Base-by-base conservation (phyloP, 2,113 vertebrate species). In the Xiphophorus couchianus region DNA sequence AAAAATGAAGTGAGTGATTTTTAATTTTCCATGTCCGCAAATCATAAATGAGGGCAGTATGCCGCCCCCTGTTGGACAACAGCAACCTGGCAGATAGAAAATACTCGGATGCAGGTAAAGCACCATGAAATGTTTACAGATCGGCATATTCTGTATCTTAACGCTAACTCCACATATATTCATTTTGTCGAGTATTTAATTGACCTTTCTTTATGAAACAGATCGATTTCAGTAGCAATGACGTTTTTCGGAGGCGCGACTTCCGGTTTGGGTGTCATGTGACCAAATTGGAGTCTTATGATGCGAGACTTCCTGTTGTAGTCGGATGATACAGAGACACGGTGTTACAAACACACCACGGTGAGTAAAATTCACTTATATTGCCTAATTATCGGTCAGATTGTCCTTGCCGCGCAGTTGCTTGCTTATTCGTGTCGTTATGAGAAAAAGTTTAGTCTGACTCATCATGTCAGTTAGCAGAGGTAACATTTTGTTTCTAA, bases 211-310 rank as follows among this genome's bases (percentile, higher is more conserved):
- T 58, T 58, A 9, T 8, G 9, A n/a, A 25, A 58, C 51, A 2
- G 2, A 54, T 17, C 14, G 5, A 19, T 6, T 19, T 19, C 4
- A 58, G 10, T 58, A 58, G 6, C 51, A 58, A 58, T n/a, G 51
- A 58, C 51, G 22, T 58, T 2, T n/a, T 58, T 58, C 25, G 4
- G 10, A 64, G 84, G 90, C 86, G 83, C 73, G 8, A 91, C 78
- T 91, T 92, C 90, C 88, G 62, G 62, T 88, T 70, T 67, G 15
- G 1, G 0, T 15, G 42, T 90, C 92, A 92, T 25, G 39, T 93
- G 93, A 92, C 60, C 69, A 80, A 86, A 91, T 89, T 51, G 28
- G 71, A 87, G 80, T 86, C 83, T 82, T 19, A 2, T 91, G 92
- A 86, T 60, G 31, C 5, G 71, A 28, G 11, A 58, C 14, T 65